These are phyloP conservation scores for Hippoglossus stenolepis DNA, from an alignment of 2,113 vertebrate genomes.

Conservation along the genomic window DNA sequence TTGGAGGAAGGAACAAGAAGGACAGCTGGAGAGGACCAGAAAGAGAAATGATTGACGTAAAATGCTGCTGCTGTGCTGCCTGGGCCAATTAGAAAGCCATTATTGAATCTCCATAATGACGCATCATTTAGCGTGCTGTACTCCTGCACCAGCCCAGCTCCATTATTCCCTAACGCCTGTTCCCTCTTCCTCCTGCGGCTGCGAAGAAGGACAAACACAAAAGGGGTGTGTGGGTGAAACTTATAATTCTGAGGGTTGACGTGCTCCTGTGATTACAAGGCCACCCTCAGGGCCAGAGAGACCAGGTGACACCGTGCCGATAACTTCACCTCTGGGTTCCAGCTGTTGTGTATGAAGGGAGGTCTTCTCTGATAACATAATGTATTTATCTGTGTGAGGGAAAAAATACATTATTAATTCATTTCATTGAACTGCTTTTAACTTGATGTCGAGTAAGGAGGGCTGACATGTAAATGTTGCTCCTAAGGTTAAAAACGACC, in stretches of 20 bases:
- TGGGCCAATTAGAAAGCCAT: conserved; percentile 71
- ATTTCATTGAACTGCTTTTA: too few relatives aligned
- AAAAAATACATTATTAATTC: too few relatives aligned
- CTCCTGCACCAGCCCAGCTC: conserved; percentile 39
- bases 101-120: conserved; percentile 71
- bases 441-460: too few relatives aligned
- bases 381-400: too few relatives aligned
- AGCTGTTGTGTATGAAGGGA: too few relatives aligned
- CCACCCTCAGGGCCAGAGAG: too few relatives aligned
- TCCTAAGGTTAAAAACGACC: too few relatives aligned
- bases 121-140: conserved; percentile 55
- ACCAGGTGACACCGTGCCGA: too few relatives aligned
- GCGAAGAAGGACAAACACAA: conserved; percentile 58
- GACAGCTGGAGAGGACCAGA: conserved; percentile 19
- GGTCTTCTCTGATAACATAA: too few relatives aligned
- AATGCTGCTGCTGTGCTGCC: conserved; percentile 42
- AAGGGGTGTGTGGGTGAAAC: conserved; percentile 47
- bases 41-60: conserved; percentile 66
- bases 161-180: conserved; percentile 45
- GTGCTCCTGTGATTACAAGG: neutral
- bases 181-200: conserved; percentile 25
- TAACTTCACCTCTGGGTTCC: too few relatives aligned
- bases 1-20: neutral
- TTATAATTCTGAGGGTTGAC: conserved; percentile 42
- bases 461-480: too few relatives aligned